phyloP scores from a whole-genome alignment of 2,888 invertebrate species.

The Eupeodes luniger region DNA sequence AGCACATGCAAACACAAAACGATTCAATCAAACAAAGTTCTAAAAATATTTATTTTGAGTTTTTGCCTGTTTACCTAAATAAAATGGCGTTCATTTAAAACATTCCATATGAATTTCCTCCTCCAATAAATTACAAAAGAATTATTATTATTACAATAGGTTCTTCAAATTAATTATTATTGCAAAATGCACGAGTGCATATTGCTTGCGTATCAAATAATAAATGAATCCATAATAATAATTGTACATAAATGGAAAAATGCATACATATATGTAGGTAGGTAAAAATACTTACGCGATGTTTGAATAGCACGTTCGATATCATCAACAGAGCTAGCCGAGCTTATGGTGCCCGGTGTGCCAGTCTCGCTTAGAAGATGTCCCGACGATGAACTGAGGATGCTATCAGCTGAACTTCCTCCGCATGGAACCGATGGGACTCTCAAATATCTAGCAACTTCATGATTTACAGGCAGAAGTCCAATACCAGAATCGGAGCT shows the following conservation, averaged over 20 bases:
- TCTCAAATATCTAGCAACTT: slow-evolving; percentile 85
- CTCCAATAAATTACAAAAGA: slow-evolving; percentile 17
- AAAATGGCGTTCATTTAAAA: slow-evolving; percentile 45
- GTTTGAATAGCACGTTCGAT: slow-evolving; percentile 79
- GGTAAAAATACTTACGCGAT: slow-evolving; percentile 51
- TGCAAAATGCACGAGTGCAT: slow-evolving; percentile 56
- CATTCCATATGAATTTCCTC: slow-evolving; percentile 36
- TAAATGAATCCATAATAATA: slow-evolving; percentile 10
- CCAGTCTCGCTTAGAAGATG: slow-evolving; percentile 85
- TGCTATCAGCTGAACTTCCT: slow-evolving; percentile 86
- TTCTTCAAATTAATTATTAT: slow-evolving; percentile 6
- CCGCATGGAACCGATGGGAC: slow-evolving; percentile 84
- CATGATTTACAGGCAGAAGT: slow-evolving; percentile 84
- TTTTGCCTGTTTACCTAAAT: slow-evolving; percentile 53
- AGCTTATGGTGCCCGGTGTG: slow-evolving; percentile 88
- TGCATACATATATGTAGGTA: no score
- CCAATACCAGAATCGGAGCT: slow-evolving; percentile 83
- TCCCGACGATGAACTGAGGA: slow-evolving; percentile 84
- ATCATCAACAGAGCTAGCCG: slow-evolving; percentile 91
- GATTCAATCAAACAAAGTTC: slow-evolving; percentile 34
- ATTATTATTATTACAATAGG: slow-evolving; percentile 24
- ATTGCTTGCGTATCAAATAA: slow-evolving; percentile 6
- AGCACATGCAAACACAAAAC: slow-evolving; percentile 51
- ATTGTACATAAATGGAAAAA: background rate
- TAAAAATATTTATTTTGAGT: slow-evolving; percentile 52